Base-by-base conservation (phyloP, 2,113 vertebrate species). In the Toxotes jaculatrix region DNA sequence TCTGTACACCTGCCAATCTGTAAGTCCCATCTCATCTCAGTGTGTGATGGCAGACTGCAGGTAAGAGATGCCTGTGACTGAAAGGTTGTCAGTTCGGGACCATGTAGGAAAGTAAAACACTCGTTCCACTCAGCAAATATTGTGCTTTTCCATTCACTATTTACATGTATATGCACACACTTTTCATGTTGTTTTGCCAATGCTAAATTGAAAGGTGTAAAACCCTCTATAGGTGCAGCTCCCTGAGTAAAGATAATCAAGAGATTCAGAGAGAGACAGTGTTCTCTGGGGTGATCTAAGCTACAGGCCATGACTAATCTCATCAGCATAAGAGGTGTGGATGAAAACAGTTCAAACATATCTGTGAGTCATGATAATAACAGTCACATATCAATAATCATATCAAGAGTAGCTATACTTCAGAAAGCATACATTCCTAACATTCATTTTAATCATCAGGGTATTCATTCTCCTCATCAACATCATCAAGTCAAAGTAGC, bases 341-440 rank as follows among this genome's bases (percentile, higher is more conserved):
- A 87, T 80, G 83, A 79, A 86, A 87, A 91, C 87, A 92, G 66
- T 84, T 91, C 71, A 91, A 84, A 90, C 65, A 88, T 60, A 45
- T 82, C 19, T 80, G 42, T 57, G 74, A 79, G 66, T 79, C 63
- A 87, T 70, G 49, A 80, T 62, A 71, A 84, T 51, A 60, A 65
- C 76, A 88, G 65, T 83, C 73, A 85, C 57, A 90, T 74, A 74
- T 78, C 61, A 79, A 75, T 40, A 70, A 61, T 79, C 79, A 88
- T n/a, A 47, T 77, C 19, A 86, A 83, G 77, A 66, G 36, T 38
- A 85, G 66, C 42, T 61, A 42, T 64, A 88, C 53, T 70, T 77
- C 70, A 88, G 57, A 63, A 75, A 77, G 31, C 47, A 85, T 53
- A 78, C 63, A 84, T 60, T 72, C 61, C 65, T 85, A 78, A 31